Evolutionary conservation across 2,113 vertebrate genomes (phyloP).

Genomic region (Tinamus guttatus): DNA sequence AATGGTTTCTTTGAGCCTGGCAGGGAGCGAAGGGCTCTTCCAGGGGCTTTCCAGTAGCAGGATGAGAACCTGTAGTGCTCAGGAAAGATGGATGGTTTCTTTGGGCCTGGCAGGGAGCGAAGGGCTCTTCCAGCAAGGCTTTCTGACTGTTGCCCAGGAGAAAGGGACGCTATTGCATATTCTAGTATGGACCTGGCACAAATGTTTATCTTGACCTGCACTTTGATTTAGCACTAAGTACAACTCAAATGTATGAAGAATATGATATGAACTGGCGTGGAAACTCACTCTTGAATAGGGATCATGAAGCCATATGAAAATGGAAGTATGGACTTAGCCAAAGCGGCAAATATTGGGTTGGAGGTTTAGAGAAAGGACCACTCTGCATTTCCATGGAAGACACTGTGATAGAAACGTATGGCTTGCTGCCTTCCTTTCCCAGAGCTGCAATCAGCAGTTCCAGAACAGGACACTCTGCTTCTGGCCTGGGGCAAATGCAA

Average conservation of each 20-base stretch:
- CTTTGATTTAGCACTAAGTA: neutral
- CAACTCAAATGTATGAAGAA: neutral
- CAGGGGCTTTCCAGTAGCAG: neutral
- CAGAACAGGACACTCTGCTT: neutral
- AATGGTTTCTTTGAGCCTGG: neutral
- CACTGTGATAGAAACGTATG: neutral
- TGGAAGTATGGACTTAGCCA: rapidly evolving
- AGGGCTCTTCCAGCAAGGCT: neutral
- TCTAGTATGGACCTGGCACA: neutral
- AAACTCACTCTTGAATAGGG: neutral
- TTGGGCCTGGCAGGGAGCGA: neutral
- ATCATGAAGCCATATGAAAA: neutral
- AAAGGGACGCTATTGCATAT: neutral
- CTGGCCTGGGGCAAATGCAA: neutral
- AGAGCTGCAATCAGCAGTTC: neutral
- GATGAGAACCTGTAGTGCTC: neutral
- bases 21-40: neutral
- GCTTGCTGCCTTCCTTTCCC: neutral
- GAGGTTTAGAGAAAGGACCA: neutral
- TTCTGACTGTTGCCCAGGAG: neutral
- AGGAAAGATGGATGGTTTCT: neutral
- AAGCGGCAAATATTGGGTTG: neutral
- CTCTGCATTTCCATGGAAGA: neutral
- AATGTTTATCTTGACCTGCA: neutral
- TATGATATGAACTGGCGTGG: neutral